phyloP scores from a whole-genome alignment of 2,113 vertebrate genomes.

The Thunnus thynnus region DNA sequence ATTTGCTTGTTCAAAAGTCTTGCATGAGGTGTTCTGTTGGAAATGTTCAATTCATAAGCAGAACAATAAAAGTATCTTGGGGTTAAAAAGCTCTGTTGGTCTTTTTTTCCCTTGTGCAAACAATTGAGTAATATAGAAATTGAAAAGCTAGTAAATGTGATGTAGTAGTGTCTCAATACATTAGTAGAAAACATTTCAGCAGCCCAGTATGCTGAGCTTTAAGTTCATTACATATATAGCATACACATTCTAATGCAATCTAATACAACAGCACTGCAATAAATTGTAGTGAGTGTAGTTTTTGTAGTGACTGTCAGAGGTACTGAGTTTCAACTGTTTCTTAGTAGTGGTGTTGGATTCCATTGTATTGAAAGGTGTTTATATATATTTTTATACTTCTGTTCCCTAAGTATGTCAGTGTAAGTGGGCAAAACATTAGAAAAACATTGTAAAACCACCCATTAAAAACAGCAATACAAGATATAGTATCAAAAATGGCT shows the following conservation, averaged over 20 bases:
- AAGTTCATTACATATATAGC: no score
- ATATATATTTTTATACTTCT: not conserved
- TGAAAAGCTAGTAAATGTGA: not conserved
- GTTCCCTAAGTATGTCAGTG: not conserved
- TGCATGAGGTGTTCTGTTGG: slow-evolving; percentile 56
- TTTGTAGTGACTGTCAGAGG: not conserved
- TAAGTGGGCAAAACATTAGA: not conserved
- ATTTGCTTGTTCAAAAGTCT: slow-evolving; percentile 42
- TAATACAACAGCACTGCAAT: not conserved
- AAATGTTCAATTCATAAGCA: slow-evolving; percentile 49
- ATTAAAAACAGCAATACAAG: no score
- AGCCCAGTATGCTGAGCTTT: not conserved
- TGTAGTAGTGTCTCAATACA: not conserved
- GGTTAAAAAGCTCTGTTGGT: slow-evolving; percentile 22
- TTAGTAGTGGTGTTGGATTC: not conserved
- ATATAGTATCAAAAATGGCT: no score
- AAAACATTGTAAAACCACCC: not conserved
- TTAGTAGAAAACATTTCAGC: not conserved
- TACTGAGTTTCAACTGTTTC: no score
- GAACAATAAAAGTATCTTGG: slow-evolving; percentile 64
- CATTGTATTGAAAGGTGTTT: not conserved
- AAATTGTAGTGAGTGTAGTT: no score
- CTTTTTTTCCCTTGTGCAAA: slow-evolving; percentile 2
- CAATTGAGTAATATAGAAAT: not conserved
- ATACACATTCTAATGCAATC: no score